These are phyloP conservation scores for Poeciliopsis occidentalis DNA, from an alignment of 2,113 vertebrate genomes.

Conservation along the genomic window DNA sequence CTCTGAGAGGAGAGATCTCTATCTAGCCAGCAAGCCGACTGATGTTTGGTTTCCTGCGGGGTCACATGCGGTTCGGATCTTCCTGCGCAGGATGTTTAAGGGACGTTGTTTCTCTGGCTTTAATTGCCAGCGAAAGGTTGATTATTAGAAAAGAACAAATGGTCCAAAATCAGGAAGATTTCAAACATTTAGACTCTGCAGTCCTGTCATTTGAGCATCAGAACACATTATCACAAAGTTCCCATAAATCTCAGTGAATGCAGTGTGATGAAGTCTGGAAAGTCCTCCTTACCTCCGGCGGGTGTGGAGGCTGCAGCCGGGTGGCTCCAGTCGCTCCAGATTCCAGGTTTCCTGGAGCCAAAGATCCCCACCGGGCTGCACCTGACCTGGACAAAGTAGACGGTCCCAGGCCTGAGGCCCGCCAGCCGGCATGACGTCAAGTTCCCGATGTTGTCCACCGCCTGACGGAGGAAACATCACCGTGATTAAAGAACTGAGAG, in stretches of 20 bases:
- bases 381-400: constrained; percentile 94
- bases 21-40: constrained; percentile 64
- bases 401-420: constrained; percentile 87
- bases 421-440: constrained; percentile 92
- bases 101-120: constrained; percentile 56
- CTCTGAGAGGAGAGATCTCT: constrained; percentile 71
- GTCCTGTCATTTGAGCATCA: neutral
- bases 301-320: constrained; percentile 92
- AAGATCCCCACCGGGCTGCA: constrained; percentile 95
- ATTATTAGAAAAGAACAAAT: constrained; percentile 55
- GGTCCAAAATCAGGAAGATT: too few species aligned
- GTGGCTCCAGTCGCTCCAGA: constrained; percentile 97
- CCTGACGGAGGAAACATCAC: constrained; percentile 69
- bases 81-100: constrained; percentile 62
- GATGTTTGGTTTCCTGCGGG: constrained; percentile 62
- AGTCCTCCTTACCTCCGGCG: constrained; percentile 81
- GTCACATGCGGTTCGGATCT: constrained; percentile 76
- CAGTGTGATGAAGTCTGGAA: neutral
- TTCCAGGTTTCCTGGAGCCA: constrained; percentile 90
- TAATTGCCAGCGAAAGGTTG: constrained; percentile 58
- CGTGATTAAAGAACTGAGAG: neutral
- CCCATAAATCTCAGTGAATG: too few species aligned
- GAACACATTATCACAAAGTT: neutral
- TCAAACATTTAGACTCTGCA: neutral
- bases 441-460: constrained; percentile 91